Percentiles rank a stretch among this genome's conserved stretches.
phyloP scores from a whole-genome alignment of 1,140 invertebrate genomes.

The Diorhabda carinulata region DNA sequence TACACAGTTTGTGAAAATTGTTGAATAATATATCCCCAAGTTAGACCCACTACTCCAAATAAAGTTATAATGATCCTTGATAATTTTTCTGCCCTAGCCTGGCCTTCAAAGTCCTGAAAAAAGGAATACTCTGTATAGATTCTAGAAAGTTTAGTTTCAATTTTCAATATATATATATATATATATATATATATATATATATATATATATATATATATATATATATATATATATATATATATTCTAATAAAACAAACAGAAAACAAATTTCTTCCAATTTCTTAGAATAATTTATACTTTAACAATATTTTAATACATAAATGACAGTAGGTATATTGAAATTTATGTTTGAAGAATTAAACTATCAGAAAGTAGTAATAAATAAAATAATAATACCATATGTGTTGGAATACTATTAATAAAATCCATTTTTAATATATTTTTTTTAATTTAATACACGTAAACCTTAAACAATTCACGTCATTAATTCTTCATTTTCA shows the following conservation, averaged over 20 bases:
- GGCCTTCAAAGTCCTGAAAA: conserved; percentile 84
- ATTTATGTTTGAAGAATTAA: background rate
- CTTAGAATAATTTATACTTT: background rate
- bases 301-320: background rate
- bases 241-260: background rate
- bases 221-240: background rate
- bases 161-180: background rate
- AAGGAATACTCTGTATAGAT: conserved; percentile 18
- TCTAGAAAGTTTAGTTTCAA: background rate
- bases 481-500: too few species aligned
- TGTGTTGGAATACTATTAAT: conserved; percentile 55
- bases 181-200: background rate
- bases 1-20: conserved; percentile 94
- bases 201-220: background rate
- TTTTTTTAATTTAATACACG: background rate
- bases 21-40: conserved; percentile 92
- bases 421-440: conserved; percentile 39
- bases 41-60: conserved; percentile 82
- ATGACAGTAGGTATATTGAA: background rate
- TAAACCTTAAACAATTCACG: too few species aligned
- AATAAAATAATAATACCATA: conserved; percentile 51
- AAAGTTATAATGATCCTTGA: conserved; percentile 85
- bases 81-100: conserved; percentile 80
- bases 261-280: background rate
- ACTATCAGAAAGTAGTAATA: background rate